Percentiles rank a stretch among this genome's conserved stretches.
Conservation (phyloP, 2,888 invertebrate species). For the Brenthis hecate region DNA sequence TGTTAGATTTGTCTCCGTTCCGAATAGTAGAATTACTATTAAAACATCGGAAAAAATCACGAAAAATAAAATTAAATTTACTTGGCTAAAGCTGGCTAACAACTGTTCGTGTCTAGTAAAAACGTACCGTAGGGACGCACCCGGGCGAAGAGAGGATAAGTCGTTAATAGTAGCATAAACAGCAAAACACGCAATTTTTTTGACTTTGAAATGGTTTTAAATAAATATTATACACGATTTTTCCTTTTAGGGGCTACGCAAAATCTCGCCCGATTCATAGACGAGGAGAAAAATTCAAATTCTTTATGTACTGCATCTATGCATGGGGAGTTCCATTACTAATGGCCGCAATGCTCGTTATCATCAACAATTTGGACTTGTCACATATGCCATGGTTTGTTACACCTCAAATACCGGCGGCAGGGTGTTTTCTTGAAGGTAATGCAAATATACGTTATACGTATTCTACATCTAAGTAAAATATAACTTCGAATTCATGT, state of each 20-base stretch:
- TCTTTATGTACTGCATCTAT: conserved; percentile 63
- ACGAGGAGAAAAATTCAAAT: conserved; percentile 65
- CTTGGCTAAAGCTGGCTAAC: too few relatives aligned
- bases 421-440: conserved; percentile 67
- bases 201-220: background rate
- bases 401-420: conserved; percentile 53
- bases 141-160: too few relatives aligned
- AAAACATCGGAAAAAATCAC: too few relatives aligned
- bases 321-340: conserved; percentile 62
- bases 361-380: conserved; percentile 50
- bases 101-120: too few relatives aligned
- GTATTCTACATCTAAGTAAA: too few relatives aligned
- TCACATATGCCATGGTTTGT: conserved; percentile 59
- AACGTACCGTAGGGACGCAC: too few relatives aligned
- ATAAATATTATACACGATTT: background rate
- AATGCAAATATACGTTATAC: background rate
- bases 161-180: too few relatives aligned
- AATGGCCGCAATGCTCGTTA: conserved; percentile 48
- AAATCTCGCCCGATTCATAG: conserved; percentile 70
- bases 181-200: too few relatives aligned
- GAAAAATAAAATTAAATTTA: too few relatives aligned
- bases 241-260: conserved; percentile 62
- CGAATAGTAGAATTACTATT: too few relatives aligned
- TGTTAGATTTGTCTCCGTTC: too few relatives aligned
- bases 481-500: too few relatives aligned